Evolutionary conservation across 2,888 invertebrate genomes (phyloP), one percentile per base, ranked within the genome.

Genomic region (Ypsolopha scabrella): DNA sequence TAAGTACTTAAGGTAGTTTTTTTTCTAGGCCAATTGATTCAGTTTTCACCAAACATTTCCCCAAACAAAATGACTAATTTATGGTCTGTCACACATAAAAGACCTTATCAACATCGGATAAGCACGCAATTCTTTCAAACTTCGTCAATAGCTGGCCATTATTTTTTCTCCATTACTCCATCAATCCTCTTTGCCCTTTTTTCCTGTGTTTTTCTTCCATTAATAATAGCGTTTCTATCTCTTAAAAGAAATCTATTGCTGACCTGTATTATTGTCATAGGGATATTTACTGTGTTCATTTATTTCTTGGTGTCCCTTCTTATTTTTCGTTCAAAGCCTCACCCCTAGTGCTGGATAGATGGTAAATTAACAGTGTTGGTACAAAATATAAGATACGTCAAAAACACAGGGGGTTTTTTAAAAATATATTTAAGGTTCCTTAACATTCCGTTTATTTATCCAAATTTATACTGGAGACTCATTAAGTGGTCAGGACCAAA

Each of bases 221-320:
- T 80, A 80, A 82, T 85, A 83, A 80, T 73, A 61, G 75, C 71
- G 66, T 70, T 72, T 68, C 75, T 80, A 85, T 86, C 85, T 80
- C 58, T 61, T 64, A 66, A 68, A 68, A 71, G 72, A 75, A 77
- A 86, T 86, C 86, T 86, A 83, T 80, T 80, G 86, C 86, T 86
- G 86, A 86, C 83, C 86, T 85, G 86, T 85, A 83, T 85, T 86
- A 85, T 86, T 85, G 83, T 85, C 85, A 83, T 82, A 80, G 77
- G 72, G 83, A 81, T 82, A 86, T 86, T 86, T 86, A 86, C 75
- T 70, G 68, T 80, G 68, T 64, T 85, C 85, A 85, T 85, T 85
- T 85, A 83, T 86, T 78, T 80, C 75, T 73, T 72, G 70, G 64
- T 78, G 75, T 79, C 81, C 81, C 86, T 82, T 85, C 85, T 87